Conservation (phyloP, 2,888 invertebrate species). For the Mimachlamys varia region DNA sequence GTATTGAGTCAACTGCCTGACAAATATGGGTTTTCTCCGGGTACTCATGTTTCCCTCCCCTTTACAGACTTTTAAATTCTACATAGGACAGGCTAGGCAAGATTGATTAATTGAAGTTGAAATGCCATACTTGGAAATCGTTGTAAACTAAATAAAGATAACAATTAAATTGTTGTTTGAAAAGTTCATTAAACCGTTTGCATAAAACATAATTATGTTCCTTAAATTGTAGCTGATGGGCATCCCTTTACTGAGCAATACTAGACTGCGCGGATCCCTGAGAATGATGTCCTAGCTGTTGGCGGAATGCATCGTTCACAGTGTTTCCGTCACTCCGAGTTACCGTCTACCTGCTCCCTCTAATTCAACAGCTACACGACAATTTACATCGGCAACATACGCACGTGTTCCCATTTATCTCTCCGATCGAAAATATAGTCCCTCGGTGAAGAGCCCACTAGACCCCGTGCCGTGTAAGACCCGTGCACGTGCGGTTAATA, state of each 20-base stretch:
- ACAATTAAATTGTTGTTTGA: too few relatives aligned
- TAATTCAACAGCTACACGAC: neutral
- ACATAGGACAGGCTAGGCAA: too few relatives aligned
- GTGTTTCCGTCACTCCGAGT: neutral
- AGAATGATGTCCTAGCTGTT: conserved; percentile 3
- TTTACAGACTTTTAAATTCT: too few relatives aligned
- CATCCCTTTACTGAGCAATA: neutral
- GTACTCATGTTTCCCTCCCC: neutral
- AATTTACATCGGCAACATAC: conserved; percentile 17
- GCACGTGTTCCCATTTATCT: conserved; percentile 29
- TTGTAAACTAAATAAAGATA: too few relatives aligned
- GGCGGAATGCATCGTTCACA: neutral
- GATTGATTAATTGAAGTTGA: too few relatives aligned
- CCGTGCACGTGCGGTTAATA: conserved; percentile 7
- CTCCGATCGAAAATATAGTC: conserved; percentile 7
- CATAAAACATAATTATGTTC: too few relatives aligned
- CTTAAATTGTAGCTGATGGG: neutral
- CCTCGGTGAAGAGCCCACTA: conserved; percentile 5
- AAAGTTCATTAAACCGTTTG: too few relatives aligned
- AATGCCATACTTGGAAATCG: too few relatives aligned
- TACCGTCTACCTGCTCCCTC: neutral
- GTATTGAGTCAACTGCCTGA: too few relatives aligned
- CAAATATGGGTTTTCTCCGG: neutral
- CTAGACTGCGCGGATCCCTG: neutral
- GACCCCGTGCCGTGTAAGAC: neutral